Evolutionary conservation across 2,888 invertebrate genomes (phyloP), one percentile per base, ranked within the genome.

Genomic region (Volucella inanis): DNA sequence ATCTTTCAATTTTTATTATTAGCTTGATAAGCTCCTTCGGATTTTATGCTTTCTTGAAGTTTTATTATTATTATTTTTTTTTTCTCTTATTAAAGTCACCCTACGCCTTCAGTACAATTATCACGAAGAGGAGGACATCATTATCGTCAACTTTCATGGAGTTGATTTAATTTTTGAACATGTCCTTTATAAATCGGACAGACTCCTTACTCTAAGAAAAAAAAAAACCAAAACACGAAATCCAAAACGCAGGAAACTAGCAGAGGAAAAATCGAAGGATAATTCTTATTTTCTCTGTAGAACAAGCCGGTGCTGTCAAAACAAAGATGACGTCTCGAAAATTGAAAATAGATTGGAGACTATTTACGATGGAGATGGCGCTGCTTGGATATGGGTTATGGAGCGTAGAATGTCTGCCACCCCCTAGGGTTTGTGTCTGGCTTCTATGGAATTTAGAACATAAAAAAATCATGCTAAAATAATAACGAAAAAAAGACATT

Each of bases 121-220:
- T 70, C n/a, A 59, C 52, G 38, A 38, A 12, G 22, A 52, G 61
- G 41, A 62, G 70, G 70, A 70, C 76, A 45, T 50, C 43, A 61
- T 54, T 62, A 38, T 64, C 62, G 59, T 59, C 62, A 77, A 70
- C 54, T 70, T 67, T 50, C 39, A 39, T 50, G 59, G 31, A 68
- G 62, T 49, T 77, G 62, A 77, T 77, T 77, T 70, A 77, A 77
- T 77, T 70, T 77, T 62, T 49, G 12, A 64, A 77, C 70, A 77
- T 70, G 77, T 70, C 62, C 43, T 76, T 68, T 54, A 61, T 61
- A 68, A 77, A 68, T 61, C 61, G 61, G 45, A 70, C 70, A 70
- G 77, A 54, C 45, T 64, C 18, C 49, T 64, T 15, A 18, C 49
- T 15, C 49, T 6, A 14, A 9, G 22, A 50, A 57, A 31, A 64